Percentiles rank a stretch among this genome's conserved stretches.
These are phyloP conservation scores for Pteromalus puparum DNA, from an alignment of 1,140 invertebrate genomes.

Conservation along the genomic window DNA sequence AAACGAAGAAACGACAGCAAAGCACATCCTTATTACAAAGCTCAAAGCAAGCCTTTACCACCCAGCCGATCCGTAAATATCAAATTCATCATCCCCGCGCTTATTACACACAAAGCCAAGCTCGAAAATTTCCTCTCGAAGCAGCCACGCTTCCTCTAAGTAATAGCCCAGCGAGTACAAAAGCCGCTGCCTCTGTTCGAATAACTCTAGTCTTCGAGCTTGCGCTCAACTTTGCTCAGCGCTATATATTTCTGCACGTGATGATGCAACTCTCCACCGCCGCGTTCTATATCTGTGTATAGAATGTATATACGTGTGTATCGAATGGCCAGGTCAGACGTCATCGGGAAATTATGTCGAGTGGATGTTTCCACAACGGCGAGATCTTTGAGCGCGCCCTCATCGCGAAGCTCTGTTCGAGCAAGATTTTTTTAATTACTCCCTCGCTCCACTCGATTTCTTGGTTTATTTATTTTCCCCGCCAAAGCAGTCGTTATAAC, in stretches of 20 bases:
- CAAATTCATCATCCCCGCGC: not conserved
- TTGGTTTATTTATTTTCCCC: not conserved
- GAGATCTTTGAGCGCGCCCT: not conserved
- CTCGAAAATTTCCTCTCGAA: not conserved
- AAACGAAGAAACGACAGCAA: no score
- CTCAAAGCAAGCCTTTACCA: not conserved
- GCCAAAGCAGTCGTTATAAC: not conserved
- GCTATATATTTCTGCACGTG: not conserved
- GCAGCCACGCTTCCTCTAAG: not conserved
- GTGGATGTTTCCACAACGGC: not conserved
- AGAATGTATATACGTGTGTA: not conserved
- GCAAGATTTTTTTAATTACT: not conserved
- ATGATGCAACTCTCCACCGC: not conserved
- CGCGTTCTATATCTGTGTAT: not conserved
- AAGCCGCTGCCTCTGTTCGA: not conserved
- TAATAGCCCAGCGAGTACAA: not conserved
- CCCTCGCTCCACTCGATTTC: not conserved
- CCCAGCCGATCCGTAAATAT: not conserved
- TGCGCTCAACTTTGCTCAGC: not conserved
- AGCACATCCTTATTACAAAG: not conserved
- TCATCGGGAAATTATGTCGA: not conserved
- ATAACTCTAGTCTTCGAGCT: no score
- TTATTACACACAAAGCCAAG: not conserved
- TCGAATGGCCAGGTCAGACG: not conserved
- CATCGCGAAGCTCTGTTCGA: not conserved